A percentile compares a stretch with the other conserved stretches of the same genome.
phyloP scores from a whole-genome alignment of 2,888 invertebrate genomes.

The Empis stercorea region DNA sequence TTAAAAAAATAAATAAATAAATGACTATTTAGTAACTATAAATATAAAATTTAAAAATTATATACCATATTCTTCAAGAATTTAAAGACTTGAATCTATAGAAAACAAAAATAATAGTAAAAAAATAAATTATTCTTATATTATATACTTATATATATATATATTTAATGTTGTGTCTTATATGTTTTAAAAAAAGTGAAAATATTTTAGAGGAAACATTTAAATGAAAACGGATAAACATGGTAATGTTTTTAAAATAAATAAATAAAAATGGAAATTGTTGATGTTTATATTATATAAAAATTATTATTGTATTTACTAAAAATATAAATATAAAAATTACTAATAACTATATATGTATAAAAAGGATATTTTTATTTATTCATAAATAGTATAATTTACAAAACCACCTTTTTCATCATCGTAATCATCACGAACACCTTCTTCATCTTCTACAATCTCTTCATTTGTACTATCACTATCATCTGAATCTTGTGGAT shows the following conservation, averaged over 20 bases:
- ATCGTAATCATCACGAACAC: constrained; percentile 25
- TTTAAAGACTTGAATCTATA: constrained; percentile 4
- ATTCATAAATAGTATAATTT: constrained; percentile 19
- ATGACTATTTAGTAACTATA: constrained; percentile 7
- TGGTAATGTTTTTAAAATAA: neutral
- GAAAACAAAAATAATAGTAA: neutral
- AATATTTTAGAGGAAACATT: too few relatives aligned
- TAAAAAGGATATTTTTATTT: too few relatives aligned
- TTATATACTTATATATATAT: too few relatives aligned
- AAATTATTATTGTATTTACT: neutral
- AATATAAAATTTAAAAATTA: too few relatives aligned
- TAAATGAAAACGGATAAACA: too few relatives aligned
- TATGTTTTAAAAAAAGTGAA: too few relatives aligned
- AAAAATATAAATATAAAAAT: too few relatives aligned
- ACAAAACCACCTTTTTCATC: constrained; percentile 15
- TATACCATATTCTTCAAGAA: too few relatives aligned
- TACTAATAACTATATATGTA: too few relatives aligned
- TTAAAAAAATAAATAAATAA: neutral
- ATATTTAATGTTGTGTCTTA: too few relatives aligned
- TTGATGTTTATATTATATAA: neutral
- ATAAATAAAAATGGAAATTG: neutral
- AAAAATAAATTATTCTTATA: neutral
- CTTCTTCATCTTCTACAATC: constrained; percentile 23
- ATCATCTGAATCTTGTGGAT: constrained; percentile 10
- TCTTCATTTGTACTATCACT: too few relatives aligned